Conservation (phyloP, 92 coral and sea anemone genomes). For the Porites lobata region DNA sequence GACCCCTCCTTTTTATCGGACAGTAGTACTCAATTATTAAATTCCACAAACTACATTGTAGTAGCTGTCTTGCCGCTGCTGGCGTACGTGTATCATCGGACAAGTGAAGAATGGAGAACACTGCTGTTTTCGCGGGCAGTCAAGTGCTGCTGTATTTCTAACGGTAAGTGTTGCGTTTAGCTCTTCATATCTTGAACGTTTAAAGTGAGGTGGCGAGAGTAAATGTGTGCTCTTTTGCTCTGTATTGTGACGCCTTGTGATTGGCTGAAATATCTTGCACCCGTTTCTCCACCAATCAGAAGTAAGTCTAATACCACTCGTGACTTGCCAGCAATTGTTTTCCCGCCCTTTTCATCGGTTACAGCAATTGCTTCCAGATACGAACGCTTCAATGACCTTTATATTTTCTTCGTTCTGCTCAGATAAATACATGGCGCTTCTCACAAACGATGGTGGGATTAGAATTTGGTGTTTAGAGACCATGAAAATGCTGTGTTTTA, state of each 20-base stretch:
- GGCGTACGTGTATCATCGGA: conserved; percentile 51
- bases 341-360: too few relatives aligned
- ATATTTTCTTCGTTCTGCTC: not conserved
- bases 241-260: too few relatives aligned
- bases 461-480: conserved; percentile 29
- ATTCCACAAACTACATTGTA: conserved; percentile 29
- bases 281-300: too few relatives aligned
- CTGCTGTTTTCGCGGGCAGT: conserved; percentile 48
- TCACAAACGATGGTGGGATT: conserved; percentile 11
- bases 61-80: conserved; percentile 41
- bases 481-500: conserved; percentile 13
- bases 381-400: too few relatives aligned
- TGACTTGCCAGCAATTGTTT: too few relatives aligned
- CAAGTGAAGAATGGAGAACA: conserved; percentile 38
- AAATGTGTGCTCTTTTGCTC: too few relatives aligned
- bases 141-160: conserved; percentile 43
- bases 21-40: conserved; percentile 10
- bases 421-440: conserved; percentile 40
- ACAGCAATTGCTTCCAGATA: too few relatives aligned
- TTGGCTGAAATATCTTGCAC: too few relatives aligned
- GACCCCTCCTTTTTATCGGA: not conserved
- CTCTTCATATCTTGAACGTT: not conserved
- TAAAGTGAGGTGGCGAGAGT: not conserved
- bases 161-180: conserved; percentile 16
- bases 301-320: too few relatives aligned